Evolutionary conservation across 2,888 invertebrate species (phyloP), one percentile per base, ranked within the genome.

Genomic region (Pseudococcus longispinus): DNA sequence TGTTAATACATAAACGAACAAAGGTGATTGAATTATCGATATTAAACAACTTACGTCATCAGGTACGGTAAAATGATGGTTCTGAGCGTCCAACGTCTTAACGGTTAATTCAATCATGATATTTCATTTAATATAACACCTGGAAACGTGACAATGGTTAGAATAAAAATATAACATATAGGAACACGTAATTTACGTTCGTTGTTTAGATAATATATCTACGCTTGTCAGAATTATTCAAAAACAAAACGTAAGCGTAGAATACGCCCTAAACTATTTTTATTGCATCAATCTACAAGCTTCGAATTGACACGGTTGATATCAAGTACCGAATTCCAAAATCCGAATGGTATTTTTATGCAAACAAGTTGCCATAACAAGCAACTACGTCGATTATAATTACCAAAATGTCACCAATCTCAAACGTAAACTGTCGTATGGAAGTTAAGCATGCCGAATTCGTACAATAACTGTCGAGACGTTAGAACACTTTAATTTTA

Each of bases 71-170:
- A 97, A 96, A 82, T 92, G 92, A 91, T 96, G 96, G 92, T 96
- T 96, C 90, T 94, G 94, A 55, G 96, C 95, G 93, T 97, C 97
- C 90, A 97, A 92, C 88, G 97, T 97, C 92, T 96, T 97, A 89
- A 97, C 95, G 89, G 95, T 97, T 89, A 97, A 92, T 89, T 95
- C 93, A 92, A 97, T 95, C 95, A 95, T 95, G 90, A 91, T 92
- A 20, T 80, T 42, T 80, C 77, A 80, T 80, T 42, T 80, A 80
- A 20, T 80, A 42, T 2, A 80, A 42, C 77, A 80, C 77, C 77
- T 80, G 42, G 9, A 37, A 80, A 80, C 70, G 32, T 70, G 32
- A 70, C 70, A 32, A 15, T 18, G 15, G 29, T 15, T 29, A 32
- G 29, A 70, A 29, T 70, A 70, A 15, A 6, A 18, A 6, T 20